A percentile compares a stretch with the other conserved stretches of the same genome.
Conservation (phyloP, 2,113 vertebrate species). For the Varanus salvator region DNA sequence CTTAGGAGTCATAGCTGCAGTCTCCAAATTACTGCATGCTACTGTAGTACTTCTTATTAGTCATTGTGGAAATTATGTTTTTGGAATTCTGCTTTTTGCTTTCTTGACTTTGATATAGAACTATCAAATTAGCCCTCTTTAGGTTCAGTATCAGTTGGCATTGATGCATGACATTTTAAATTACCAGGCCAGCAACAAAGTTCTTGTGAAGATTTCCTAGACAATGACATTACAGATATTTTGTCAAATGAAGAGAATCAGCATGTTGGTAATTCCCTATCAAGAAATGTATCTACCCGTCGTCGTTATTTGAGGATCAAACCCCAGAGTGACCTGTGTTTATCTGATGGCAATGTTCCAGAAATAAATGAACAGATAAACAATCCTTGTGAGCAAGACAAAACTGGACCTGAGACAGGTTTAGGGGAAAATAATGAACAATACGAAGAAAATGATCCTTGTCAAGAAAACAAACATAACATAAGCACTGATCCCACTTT, state of each 20-base stretch:
- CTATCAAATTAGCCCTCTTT: not conserved
- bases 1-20: not conserved
- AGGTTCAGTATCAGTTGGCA: not conserved
- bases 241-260: slow-evolving; percentile 22
- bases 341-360: not conserved
- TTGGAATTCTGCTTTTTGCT: not conserved
- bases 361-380: slow-evolving; percentile 30
- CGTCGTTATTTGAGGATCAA: slow-evolving; percentile 34
- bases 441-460: slow-evolving; percentile 43
- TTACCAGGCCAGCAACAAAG: slow-evolving; percentile 60
- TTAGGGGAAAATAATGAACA: not conserved
- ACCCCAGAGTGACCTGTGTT: not conserved
- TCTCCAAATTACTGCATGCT: not conserved
- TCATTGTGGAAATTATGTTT: not conserved
- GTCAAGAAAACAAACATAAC: slow-evolving; percentile 50
- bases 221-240: slow-evolving; percentile 21
- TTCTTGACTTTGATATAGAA: not conserved
- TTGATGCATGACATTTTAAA: slow-evolving; percentile 45
- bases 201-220: slow-evolving; percentile 33
- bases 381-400: slow-evolving; percentile 44
- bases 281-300: slow-evolving; percentile 68
- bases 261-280: slow-evolving; percentile 43
- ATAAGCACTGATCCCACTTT: slow-evolving; percentile 15
- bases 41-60: not conserved
- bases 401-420: slow-evolving; percentile 38